These are phyloP conservation scores for Apomyelois bistriatella DNA, from an alignment of 2,888 invertebrate genomes.

Conservation along the genomic window DNA sequence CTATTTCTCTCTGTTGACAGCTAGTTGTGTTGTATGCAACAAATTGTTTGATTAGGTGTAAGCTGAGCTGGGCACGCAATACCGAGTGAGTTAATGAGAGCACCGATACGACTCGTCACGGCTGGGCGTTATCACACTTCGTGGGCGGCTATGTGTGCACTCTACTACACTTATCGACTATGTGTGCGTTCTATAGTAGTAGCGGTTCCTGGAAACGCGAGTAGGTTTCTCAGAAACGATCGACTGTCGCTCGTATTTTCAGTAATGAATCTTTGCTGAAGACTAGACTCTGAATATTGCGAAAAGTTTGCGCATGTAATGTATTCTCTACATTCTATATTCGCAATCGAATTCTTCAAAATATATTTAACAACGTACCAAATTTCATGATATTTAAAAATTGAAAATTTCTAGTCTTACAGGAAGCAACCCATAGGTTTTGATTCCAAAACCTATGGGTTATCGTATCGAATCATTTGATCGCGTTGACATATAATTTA, in stretches of 20 bases:
- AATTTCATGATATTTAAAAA: too few relatives aligned
- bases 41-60: conserved; percentile 68
- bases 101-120: conserved; percentile 71
- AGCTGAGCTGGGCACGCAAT: conserved; percentile 65
- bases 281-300: conserved; percentile 34
- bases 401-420: too few relatives aligned
- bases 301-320: conserved; percentile 8
- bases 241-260: conserved; percentile 69
- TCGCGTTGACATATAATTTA: too few relatives aligned
- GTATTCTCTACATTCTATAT: too few relatives aligned
- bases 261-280: conserved; percentile 63
- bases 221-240: conserved; percentile 72
- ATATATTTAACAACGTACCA: too few relatives aligned
- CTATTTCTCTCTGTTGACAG: conserved; percentile 33
- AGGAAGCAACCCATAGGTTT: too few relatives aligned
- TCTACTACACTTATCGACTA: conserved; percentile 42
- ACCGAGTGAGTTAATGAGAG: conserved; percentile 64
- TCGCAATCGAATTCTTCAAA: too few relatives aligned
- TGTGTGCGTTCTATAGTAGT: conserved; percentile 62
- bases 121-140: conserved; percentile 67
- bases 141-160: conserved; percentile 56
- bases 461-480: too few relatives aligned
- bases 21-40: conserved; percentile 42
- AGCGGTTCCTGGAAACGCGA: conserved; percentile 76
- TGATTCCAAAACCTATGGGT: too few relatives aligned